phyloP scores from a whole-genome alignment of 2,888 invertebrate genomes.

The Celastrina argiolus region DNA sequence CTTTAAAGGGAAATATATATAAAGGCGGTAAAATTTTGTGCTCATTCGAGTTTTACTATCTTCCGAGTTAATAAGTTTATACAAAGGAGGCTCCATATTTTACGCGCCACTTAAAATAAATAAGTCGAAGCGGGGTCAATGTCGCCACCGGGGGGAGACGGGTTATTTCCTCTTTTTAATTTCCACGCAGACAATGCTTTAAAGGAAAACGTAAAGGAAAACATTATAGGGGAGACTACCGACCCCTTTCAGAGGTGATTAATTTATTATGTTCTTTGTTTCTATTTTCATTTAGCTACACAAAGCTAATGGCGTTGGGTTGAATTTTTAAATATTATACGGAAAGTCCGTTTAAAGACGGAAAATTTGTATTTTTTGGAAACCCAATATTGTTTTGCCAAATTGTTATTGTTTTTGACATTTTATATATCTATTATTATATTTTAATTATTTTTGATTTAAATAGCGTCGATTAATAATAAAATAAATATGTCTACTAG shows the following conservation, averaged over 20 bases:
- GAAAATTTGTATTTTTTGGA: neutral
- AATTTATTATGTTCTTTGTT: slow-evolving; percentile 76
- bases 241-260: slow-evolving; percentile 71
- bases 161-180: slow-evolving; percentile 70
- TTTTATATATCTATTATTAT: neutral
- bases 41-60: slow-evolving; percentile 13
- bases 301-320: slow-evolving; percentile 28
- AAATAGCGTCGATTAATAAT: neutral
- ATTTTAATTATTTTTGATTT: neutral
- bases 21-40: slow-evolving; percentile 6
- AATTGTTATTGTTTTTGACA: neutral
- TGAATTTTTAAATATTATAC: slow-evolving; percentile 25
- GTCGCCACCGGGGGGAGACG: slow-evolving; percentile 56
- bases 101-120: slow-evolving; percentile 26
- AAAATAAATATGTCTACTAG: neutral
- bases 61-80: slow-evolving; percentile 21
- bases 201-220: slow-evolving; percentile 73
- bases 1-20: neutral
- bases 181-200: slow-evolving; percentile 71
- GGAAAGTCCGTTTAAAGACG: slow-evolving; percentile 12
- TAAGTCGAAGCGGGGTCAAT: slow-evolving; percentile 50
- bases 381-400: neutral
- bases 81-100: slow-evolving; percentile 18
- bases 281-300: slow-evolving; percentile 62
- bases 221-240: slow-evolving; percentile 65